phyloP scores from a whole-genome alignment of 2,888 invertebrate species.

The Campopleginae sp. region DNA sequence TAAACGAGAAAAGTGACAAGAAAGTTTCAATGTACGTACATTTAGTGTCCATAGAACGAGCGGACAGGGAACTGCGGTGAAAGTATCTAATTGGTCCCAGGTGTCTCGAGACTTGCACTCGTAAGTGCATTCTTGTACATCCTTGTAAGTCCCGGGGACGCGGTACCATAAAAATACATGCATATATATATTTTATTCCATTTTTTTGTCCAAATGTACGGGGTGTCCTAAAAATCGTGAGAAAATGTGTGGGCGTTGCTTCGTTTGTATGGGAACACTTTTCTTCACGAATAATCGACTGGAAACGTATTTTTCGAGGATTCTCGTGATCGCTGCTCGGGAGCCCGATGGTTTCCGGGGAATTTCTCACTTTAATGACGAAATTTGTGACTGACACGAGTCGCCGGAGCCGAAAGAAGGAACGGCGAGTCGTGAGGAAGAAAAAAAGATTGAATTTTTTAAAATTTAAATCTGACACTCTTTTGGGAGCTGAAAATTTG shows the following conservation, averaged over 20 bases:
- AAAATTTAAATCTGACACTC: no score
- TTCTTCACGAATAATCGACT: background rate
- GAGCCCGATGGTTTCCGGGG: background rate
- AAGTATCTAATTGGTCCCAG: slow-evolving; percentile 69
- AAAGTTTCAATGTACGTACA: slow-evolving; percentile 49
- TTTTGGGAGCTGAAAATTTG: background rate
- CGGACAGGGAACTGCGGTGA: slow-evolving; percentile 45
- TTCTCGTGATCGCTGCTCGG: background rate
- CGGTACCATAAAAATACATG: slow-evolving; percentile 24
- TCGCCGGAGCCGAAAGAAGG: no score
- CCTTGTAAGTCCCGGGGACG: slow-evolving; percentile 45
- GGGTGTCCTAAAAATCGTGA: background rate
- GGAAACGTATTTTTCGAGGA: background rate
- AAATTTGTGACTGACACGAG: no score
- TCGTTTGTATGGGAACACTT: background rate
- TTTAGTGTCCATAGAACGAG: slow-evolving; percentile 9
- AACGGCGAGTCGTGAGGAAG: background rate
- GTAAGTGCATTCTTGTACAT: slow-evolving; percentile 65
- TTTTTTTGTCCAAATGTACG: background rate
- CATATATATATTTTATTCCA: background rate
- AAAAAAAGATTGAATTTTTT: background rate
- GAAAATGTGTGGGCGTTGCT: background rate
- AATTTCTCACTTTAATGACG: no score
- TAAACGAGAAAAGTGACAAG: slow-evolving; percentile 59
- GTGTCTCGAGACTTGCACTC: slow-evolving; percentile 60